Conservation (phyloP, 2,888 invertebrate species). For the Brachynemurus nebulosus region DNA sequence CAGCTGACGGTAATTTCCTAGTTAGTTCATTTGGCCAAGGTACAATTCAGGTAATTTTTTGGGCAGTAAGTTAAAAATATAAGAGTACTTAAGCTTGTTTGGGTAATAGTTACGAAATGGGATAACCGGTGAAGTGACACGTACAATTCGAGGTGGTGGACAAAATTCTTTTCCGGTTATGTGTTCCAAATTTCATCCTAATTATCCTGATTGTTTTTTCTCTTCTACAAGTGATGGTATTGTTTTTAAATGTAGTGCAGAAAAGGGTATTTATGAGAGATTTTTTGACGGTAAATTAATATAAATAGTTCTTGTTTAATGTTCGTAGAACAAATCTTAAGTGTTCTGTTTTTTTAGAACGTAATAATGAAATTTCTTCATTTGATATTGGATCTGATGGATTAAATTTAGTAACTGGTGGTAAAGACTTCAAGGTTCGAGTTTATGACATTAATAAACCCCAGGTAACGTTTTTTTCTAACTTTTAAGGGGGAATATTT, state of each 20-base stretch:
- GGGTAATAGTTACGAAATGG: constrained; percentile 23
- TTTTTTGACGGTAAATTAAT: no score
- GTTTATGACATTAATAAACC: no score
- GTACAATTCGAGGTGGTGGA: constrained; percentile 21
- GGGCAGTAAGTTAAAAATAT: not conserved
- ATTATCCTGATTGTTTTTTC: constrained; percentile 21
- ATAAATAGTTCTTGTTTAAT: no score
- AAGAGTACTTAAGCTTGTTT: not conserved
- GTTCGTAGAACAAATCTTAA: no score
- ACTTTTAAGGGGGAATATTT: no score
- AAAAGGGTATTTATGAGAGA: constrained; percentile 21
- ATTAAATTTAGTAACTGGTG: constrained; percentile 25
- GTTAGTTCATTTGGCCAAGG: constrained; percentile 38
- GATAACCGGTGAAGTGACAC: constrained; percentile 20
- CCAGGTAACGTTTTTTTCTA: no score
- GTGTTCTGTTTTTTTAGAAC: constrained; percentile 23
- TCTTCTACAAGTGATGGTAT: constrained; percentile 27
- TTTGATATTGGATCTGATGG: constrained; percentile 25
- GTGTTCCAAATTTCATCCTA: constrained; percentile 25
- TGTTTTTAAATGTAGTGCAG: constrained; percentile 24
- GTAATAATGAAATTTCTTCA: constrained; percentile 27
- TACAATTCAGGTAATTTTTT: constrained; percentile 34
- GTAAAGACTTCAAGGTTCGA: constrained; percentile 28
- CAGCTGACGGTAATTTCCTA: constrained; percentile 32
- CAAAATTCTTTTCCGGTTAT: constrained; percentile 25